Base-by-base conservation (phyloP, 2,113 vertebrate genomes). In the Nematolebias whitei region DNA sequence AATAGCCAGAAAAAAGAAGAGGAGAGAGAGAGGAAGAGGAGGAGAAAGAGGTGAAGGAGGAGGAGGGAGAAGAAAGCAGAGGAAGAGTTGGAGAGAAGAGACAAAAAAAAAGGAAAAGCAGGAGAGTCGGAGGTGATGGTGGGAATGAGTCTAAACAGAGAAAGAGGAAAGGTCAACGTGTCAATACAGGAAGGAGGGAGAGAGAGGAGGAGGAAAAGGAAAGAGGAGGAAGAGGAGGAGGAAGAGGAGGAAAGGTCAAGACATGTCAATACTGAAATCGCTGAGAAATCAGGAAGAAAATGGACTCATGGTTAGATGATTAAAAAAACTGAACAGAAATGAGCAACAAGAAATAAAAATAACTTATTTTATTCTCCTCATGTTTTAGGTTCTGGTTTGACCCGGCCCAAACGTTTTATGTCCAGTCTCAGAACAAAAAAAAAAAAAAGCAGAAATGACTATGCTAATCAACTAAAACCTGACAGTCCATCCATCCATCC, bases 1-100 rank as follows among this genome's bases (percentile, higher is more conserved):
- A 95, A 98, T 98, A 94, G 88, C 78, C 89, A 93, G 91, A 91
- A 92, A 93, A 90, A 59, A 91, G 93, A 91, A 84, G 91, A 58
- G 68, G 59, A 94, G 91, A 92, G 18, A 91, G 84, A 11, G 19
- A 35, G 29, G 18, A 90, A 1, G 4, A 32, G 55, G 52, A 22
- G 29, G n/a, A 41, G 54, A 29, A 18, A 15, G 22, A 24, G n/a
- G n/a, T n/a, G n/a, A n/a, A n/a, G n/a, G n/a, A n/a, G n/a, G n/a
- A n/a, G n/a, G n/a, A n/a, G n/a, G n/a, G n/a, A n/a, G n/a, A n/a
- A n/a, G n/a, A 1, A 14, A 20, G 44, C 40, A 23, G 5, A 44
- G 7, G 18, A 8, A 52, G 22, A 92, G 90, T 93, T 23, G 91
- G 93, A 91, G 87, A 90, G 58, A 72, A 57, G 94, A 90, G 92